Percentiles rank a stretch among this genome's conserved stretches.
phyloP scores from a whole-genome alignment of 1,140 invertebrate species.

The Nephila pilipes region DNA sequence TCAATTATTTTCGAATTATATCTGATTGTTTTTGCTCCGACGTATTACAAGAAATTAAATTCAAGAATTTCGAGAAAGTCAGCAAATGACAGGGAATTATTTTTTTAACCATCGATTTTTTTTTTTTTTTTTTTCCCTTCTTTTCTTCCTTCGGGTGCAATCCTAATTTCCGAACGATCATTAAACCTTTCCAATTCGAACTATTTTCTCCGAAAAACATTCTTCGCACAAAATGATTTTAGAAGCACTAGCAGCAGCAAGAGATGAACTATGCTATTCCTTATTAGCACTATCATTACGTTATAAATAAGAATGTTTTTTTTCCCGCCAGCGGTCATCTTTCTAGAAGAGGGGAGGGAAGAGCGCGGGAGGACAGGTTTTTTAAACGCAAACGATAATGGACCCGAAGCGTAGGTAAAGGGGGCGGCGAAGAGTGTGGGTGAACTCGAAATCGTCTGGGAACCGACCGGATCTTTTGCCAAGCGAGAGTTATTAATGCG shows the following conservation, averaged over 20 bases:
- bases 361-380: conserved; percentile 61
- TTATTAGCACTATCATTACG: neutral
- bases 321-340: neutral
- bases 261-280: neutral
- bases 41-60: too few relatives aligned
- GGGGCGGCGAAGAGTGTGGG: conserved; percentile 58
- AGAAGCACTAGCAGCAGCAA: neutral
- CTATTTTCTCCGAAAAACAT: neutral
- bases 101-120: too few relatives aligned
- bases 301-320: conserved; percentile 5
- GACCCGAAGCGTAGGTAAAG: conserved; percentile 35
- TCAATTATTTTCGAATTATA: too few relatives aligned
- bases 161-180: neutral
- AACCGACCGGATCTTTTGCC: conserved; percentile 70
- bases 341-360: neutral
- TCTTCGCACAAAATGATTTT: neutral
- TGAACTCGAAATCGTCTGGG: conserved; percentile 67
- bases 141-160: too few relatives aligned
- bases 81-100: too few relatives aligned
- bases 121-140: too few relatives aligned
- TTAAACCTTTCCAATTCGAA: neutral
- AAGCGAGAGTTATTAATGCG: conserved; percentile 73
- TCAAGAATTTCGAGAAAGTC: too few relatives aligned
- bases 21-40: too few relatives aligned
- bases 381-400: neutral